phyloP scores from a whole-genome alignment of 2,888 invertebrate species.

The Cerceris ruficornis region DNA sequence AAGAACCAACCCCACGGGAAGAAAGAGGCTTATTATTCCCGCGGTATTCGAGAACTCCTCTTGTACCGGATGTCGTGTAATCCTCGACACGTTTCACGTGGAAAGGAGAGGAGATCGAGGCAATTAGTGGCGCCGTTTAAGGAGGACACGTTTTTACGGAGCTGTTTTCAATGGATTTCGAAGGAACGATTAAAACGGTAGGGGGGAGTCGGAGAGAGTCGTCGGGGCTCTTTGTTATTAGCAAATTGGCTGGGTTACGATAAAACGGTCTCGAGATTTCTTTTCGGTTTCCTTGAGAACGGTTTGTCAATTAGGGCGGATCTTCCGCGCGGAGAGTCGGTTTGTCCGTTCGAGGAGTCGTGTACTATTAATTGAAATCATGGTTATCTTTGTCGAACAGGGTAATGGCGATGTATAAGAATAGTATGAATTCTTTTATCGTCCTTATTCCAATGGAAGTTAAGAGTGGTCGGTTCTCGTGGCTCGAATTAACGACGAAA shows the following conservation, averaged over 20 bases:
- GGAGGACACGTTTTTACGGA: background rate
- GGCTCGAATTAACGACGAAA: too few relatives aligned
- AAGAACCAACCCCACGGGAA: conserved; percentile 25
- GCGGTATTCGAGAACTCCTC: conserved; percentile 66
- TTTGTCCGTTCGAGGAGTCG: too few relatives aligned
- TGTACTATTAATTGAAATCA: too few relatives aligned
- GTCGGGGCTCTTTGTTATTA: background rate
- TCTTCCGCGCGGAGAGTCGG: too few relatives aligned
- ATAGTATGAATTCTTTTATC: too few relatives aligned
- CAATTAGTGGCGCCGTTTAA: conserved; percentile 50
- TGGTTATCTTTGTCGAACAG: too few relatives aligned
- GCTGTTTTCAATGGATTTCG: conserved; percentile 43
- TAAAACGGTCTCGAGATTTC: background rate
- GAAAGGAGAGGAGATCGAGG: conserved; percentile 42
- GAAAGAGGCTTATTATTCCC: conserved; percentile 76
- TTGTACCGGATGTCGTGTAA: conserved; percentile 55
- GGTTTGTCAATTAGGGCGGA: too few relatives aligned
- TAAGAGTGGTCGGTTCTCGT: too few relatives aligned
- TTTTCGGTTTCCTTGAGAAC: too few relatives aligned
- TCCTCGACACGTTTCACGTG: conserved; percentile 63
- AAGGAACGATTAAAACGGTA: conserved; percentile 23
- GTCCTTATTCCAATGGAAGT: too few relatives aligned
- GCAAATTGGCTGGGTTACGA: background rate
- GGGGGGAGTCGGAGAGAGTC: background rate
- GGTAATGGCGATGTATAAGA: too few relatives aligned